These are phyloP conservation scores for Pangasius larnaudii DNA, from an alignment of 2,797 vertebrate species.

Conservation along the genomic window DNA sequence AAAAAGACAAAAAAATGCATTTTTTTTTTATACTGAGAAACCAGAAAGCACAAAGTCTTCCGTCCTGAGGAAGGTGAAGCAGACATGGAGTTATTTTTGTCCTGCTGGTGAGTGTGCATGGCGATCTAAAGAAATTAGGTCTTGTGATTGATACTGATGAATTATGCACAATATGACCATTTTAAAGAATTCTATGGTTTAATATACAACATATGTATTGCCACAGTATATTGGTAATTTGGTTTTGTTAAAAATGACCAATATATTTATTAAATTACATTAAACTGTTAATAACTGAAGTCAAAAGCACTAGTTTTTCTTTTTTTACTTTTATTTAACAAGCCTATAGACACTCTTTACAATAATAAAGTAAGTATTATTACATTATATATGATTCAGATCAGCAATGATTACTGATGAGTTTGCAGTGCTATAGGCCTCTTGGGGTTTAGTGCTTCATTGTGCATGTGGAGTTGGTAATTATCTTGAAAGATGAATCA, in stretches of 20 bases:
- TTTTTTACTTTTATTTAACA: neutral
- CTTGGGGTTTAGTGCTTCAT: neutral
- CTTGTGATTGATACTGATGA: neutral
- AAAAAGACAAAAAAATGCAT: neutral
- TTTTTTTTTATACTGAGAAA: neutral
- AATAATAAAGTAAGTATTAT: neutral
- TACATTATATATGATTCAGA: neutral
- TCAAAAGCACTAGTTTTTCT: neutral
- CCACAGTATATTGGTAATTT: neutral
- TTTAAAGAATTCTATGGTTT: neutral
- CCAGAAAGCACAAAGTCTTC: neutral
- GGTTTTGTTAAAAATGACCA: neutral
- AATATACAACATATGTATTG: neutral
- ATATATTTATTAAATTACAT: neutral
- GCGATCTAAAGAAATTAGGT: neutral
- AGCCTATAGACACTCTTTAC: neutral
- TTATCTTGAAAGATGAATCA: slow-evolving; percentile 27
- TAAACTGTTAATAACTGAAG: neutral
- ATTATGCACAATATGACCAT: neutral
- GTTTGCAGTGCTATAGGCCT: neutral
- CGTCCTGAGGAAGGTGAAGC: neutral
- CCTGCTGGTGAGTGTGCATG: too few species aligned
- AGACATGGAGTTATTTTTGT: neutral
- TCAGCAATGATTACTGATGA: neutral
- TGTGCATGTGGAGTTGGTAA: neutral